Conservation (phyloP, 2,888 invertebrate species). For the Nomada lathburiana region DNA sequence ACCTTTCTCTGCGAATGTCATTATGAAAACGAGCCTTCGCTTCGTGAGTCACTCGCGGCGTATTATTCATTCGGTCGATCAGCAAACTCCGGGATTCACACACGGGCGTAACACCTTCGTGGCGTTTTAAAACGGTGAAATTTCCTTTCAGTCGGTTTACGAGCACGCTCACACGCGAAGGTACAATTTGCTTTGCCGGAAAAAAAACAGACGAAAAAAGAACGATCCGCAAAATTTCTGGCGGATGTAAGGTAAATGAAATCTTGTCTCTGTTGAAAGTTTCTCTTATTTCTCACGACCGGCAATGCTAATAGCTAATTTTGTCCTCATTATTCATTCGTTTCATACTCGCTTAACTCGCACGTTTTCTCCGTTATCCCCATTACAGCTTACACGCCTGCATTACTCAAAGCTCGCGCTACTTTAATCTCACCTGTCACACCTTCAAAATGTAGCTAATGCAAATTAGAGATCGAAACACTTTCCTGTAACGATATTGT, state of each 20-base stretch:
- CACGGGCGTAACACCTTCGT: not conserved
- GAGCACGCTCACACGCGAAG: slow-evolving; percentile 11
- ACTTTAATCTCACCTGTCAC: not conserved
- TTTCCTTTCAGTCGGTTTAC: not conserved
- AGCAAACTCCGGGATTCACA: slow-evolving; percentile 7
- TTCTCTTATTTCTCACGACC: not conserved
- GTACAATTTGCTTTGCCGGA: not conserved
- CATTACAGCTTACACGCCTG: not conserved
- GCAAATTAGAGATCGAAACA: not conserved
- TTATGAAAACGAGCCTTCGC: slow-evolving; percentile 41
- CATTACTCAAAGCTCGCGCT: slow-evolving; percentile 10
- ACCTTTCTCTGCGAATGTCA: slow-evolving; percentile 38
- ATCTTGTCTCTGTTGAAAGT: not conserved
- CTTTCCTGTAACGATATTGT: slow-evolving; percentile 51
- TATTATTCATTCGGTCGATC: slow-evolving; percentile 47
- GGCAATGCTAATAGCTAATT: not conserved
- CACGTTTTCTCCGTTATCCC: slow-evolving; percentile 2
- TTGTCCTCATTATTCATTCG: not conserved
- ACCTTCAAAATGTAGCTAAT: not conserved
- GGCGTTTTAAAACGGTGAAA: not conserved
- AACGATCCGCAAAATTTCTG: not conserved
- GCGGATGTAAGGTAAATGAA: not conserved
- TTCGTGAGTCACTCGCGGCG: slow-evolving; percentile 38
- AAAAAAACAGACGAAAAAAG: not conserved
- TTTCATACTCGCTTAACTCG: not conserved